These are phyloP conservation scores for Arbacia lixula DNA, from an alignment of 53 echinoderm and acorn worm genomes.

Conservation along the genomic window DNA sequence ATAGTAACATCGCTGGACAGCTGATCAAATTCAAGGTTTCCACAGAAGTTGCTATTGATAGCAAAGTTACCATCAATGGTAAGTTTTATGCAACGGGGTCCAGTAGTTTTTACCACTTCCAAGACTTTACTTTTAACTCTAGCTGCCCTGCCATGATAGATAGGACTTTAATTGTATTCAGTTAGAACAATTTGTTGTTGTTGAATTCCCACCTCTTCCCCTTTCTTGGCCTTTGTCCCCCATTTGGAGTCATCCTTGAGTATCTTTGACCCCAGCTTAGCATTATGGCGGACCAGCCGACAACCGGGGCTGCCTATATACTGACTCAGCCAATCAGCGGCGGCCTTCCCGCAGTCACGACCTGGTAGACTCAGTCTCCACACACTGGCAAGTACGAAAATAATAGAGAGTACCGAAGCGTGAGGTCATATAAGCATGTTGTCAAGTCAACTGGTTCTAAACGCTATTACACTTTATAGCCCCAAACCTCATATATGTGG, in stretches of 20 bases:
- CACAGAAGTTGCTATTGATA: too few relatives aligned
- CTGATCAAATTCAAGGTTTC: too few relatives aligned
- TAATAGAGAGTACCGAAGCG: too few relatives aligned
- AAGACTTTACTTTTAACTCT: background rate
- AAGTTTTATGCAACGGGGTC: too few relatives aligned
- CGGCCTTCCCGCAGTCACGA: slow-evolving; percentile 60
- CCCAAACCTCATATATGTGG: too few relatives aligned
- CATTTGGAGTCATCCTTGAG: slow-evolving; percentile 5
- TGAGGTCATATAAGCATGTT: too few relatives aligned
- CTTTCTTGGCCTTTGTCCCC: slow-evolving; percentile 8
- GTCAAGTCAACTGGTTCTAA: too few relatives aligned
- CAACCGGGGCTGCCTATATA: slow-evolving; percentile 57
- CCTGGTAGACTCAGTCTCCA: slow-evolving; percentile 54
- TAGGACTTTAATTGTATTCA: too few relatives aligned
- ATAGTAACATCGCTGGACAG: too few relatives aligned
- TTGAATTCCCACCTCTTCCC: background rate
- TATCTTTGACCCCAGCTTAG: background rate
- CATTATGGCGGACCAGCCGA: slow-evolving; percentile 48
- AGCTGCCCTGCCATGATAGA: background rate
- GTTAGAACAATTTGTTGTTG: too few relatives aligned
- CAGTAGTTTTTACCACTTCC: background rate
- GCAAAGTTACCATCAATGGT: too few relatives aligned
- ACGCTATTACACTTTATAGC: too few relatives aligned
- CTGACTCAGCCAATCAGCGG: slow-evolving; percentile 62
- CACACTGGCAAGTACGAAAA: slow-evolving; percentile 24